Evolutionary conservation across 2,888 invertebrate species (phyloP), one percentile per base, ranked within the genome.

Genomic region (Xanthia togata): DNA sequence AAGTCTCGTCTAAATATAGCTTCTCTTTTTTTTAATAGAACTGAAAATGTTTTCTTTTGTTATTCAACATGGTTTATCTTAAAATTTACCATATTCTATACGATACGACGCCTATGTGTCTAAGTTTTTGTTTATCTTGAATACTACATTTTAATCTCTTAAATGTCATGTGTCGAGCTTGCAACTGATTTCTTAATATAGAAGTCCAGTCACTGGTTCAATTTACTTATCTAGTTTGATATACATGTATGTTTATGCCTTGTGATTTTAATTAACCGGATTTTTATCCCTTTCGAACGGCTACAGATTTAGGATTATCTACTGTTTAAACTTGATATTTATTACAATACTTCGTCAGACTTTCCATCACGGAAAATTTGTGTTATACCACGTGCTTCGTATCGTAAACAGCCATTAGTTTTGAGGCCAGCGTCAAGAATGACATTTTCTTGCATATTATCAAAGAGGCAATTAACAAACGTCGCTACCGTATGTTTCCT

Each of bases 351-450:
- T 70, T 65, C 14, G 38, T 47, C 31, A 73, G 69, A 81, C 72
- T 87, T 87, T 82, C 83, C 85, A 85, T 84, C 75, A 83, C 78
- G 91, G 91, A 91, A 92, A 91, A 90, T 90, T 90, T 91, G 88
- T 90, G 76, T 79, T 79, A 67, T 72, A 82, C 83, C 89, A 88
- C 85, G 82, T 90, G 86, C 74, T 85, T 86, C 62, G 72, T 90
- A 90, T 88, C 88, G 87, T 90, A 86, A 88, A 89, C 85, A 85
- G 82, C 83, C 77, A 87, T 90, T 91, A 85, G 79, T 90, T 89
- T 81, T 90, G 89, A 91, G 89, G 90, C 86, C 91, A 91, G 86
- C 82, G 85, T 89, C 89, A 90, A 89, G 88, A 88, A 81, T 88
- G 83, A 86, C 86, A 88, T 85, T 85, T 88, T 78, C 79, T 79